Evolutionary conservation across 2,888 invertebrate species (phyloP).

Genomic region (Eupeodes luniger): DNA sequence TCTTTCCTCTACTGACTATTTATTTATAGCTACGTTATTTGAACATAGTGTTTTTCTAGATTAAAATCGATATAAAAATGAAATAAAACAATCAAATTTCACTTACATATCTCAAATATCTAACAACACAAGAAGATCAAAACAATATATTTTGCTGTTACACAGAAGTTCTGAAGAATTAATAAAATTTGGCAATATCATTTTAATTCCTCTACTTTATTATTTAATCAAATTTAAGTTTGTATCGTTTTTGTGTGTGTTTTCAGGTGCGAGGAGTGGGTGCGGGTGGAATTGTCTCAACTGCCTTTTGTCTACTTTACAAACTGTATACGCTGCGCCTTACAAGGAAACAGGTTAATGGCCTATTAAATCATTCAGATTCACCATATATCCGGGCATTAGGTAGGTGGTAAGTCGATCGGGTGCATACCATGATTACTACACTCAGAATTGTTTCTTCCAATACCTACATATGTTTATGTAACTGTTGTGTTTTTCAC

Average conservation of each 20-base stretch:
- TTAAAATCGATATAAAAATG: too few relatives aligned
- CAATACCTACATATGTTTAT: not conserved
- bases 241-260: not conserved
- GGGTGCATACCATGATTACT: conserved; percentile 78
- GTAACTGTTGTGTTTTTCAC: not conserved
- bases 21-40: too few relatives aligned
- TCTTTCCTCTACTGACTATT: too few relatives aligned
- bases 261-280: conserved; percentile 97
- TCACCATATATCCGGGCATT: conserved; percentile 98
- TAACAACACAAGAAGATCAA: too few relatives aligned
- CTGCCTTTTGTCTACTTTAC: conserved; percentile 99
- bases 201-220: not conserved
- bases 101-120: too few relatives aligned
- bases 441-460: conserved; percentile 32
- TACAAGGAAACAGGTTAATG: conserved; percentile 98
- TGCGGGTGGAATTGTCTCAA: conserved; percentile 99
- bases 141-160: too few relatives aligned
- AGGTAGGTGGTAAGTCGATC: conserved; percentile 87
- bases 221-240: not conserved
- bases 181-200: too few relatives aligned
- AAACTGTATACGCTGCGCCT: conserved; percentile 98
- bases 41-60: too few relatives aligned
- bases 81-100: too few relatives aligned
- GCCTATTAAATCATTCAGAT: conserved; percentile 96
- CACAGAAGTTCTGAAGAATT: too few relatives aligned